Base-by-base conservation (phyloP, 2,797 vertebrate genomes). In the Intellagama lesueurii region DNA sequence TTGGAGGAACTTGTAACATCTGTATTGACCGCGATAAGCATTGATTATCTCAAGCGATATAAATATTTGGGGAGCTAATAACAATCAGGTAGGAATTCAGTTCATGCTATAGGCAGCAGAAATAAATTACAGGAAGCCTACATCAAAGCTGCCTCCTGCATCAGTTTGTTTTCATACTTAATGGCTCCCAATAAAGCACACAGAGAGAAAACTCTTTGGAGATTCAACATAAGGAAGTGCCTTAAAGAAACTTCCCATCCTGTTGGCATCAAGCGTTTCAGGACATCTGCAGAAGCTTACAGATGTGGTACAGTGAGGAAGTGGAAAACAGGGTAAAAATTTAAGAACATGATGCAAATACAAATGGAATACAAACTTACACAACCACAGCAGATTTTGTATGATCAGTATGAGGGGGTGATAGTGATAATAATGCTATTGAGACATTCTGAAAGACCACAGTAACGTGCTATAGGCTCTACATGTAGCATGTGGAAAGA, bases 61-160 rank as follows among this genome's bases (percentile, higher is more conserved):
- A 96, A 97, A 97, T 96, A 97, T 97, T 97, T 95, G 93, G 94
- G 94, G 89, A 96, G 94, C 94, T 96, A 96, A 95, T 96, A 96
- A 96, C 95, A 96, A 95, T 95, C 95, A 95, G 91, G 91, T 95
- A 94, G 95, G 91, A 93, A 94, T 95, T 96, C 95, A 95, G 96
- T 95, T 94, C 96, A 96, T 97, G 97, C 97, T 93, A 97, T 98
- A 98, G 97, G 97, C 95, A 97, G 97, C 96, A 93, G 96, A 98
- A 98, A 98, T 98, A 98, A 98, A 97, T 97, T 95, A 95, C 98
- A 98, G 98, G 98, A 99, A 99, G 97, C 73, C 87, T 95, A 98
- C 97, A 98, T 98, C 98, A 98, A 99, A 99, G 98, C 93, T 49
- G 87, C 88, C 94, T 92, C 95, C 97, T 96, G 95, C 93, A 97